A percentile compares a stretch with the other conserved stretches of the same genome.
These are phyloP conservation scores for Trissoscelio sp. DNA, from an alignment of 2,888 invertebrate species.

Conservation along the genomic window DNA sequence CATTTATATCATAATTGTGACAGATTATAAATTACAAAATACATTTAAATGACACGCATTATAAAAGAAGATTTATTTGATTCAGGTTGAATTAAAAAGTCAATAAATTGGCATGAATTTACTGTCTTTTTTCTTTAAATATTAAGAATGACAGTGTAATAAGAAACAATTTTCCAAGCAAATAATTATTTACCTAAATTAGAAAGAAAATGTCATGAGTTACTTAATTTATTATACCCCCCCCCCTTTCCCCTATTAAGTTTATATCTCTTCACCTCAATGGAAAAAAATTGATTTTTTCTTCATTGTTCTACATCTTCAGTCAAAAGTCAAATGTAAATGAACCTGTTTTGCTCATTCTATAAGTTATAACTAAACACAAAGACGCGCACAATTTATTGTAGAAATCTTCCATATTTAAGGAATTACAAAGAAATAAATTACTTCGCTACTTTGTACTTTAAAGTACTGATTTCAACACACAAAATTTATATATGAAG, in stretches of 20 bases:
- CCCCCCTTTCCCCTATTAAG: neutral
- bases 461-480: too few relatives aligned
- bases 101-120: conserved; percentile 1
- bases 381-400: too few relatives aligned
- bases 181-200: conserved; percentile 1
- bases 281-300: too few relatives aligned
- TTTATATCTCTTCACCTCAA: too few relatives aligned
- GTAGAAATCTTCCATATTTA: too few relatives aligned
- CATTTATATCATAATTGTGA: too few relatives aligned
- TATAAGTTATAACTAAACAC: too few relatives aligned
- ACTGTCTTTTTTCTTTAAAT: neutral
- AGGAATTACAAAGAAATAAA: too few relatives aligned
- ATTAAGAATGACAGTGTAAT: conserved; percentile 9
- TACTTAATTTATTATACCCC: neutral
- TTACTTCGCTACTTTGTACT: too few relatives aligned
- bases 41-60: neutral
- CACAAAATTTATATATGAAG: too few relatives aligned
- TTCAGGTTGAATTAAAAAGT: neutral
- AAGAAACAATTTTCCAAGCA: neutral
- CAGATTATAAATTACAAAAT: too few relatives aligned
- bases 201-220: conserved; percentile 3
- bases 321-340: neutral
- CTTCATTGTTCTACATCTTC: neutral
- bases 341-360: too few relatives aligned
- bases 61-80: neutral